phyloP scores from a whole-genome alignment of 2,113 vertebrate species.

The Oplegnathus fasciatus region DNA sequence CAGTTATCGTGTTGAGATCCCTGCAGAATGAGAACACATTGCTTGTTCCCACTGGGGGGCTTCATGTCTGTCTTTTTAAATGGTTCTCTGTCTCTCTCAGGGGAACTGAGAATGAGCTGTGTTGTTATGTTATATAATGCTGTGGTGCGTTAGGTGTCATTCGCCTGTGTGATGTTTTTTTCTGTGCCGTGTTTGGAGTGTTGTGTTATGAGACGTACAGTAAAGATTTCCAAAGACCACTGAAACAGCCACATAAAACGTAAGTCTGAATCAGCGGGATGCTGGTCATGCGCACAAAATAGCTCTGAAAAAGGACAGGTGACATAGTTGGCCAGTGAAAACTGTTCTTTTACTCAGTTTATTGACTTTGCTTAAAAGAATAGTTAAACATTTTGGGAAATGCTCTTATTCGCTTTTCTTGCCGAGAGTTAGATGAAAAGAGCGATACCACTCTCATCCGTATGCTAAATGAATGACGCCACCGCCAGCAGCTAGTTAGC shows the following conservation, averaged over 20 bases:
- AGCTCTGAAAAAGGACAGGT: background rate
- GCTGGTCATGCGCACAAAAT: background rate
- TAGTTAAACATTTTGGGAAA: too few species aligned
- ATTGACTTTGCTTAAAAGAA: too few species aligned
- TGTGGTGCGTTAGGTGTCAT: background rate
- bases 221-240: background rate
- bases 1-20: constrained; percentile 46
- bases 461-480: too few species aligned
- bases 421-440: too few species aligned
- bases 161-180: background rate
- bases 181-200: background rate
- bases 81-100: background rate
- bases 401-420: too few species aligned
- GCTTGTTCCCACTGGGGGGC: background rate
- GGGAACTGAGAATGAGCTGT: constrained; percentile 7
- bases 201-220: background rate
- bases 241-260: background rate
- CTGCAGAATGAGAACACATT: constrained; percentile 24
- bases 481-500: too few species aligned
- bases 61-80: constrained; percentile 30
- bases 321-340: background rate
- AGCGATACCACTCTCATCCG: too few species aligned
- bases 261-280: background rate
- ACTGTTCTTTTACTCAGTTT: background rate
- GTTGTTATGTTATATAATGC: constrained; percentile 5